Evolutionary conservation across 2,888 invertebrate species (phyloP).

Genomic region (Philonicus albiceps): DNA sequence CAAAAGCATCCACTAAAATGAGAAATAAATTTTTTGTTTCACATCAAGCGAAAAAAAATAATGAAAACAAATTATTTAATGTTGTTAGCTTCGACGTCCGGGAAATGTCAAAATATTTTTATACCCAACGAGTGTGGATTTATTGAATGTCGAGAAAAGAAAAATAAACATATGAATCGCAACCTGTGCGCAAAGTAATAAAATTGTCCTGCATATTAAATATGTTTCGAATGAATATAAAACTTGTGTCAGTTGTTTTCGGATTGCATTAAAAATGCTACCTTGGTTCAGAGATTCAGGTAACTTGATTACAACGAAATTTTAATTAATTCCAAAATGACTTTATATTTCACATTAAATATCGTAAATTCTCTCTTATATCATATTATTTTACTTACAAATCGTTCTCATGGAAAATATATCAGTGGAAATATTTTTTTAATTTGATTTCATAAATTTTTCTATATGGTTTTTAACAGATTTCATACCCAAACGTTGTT

Average conservation of each 20-base stretch:
- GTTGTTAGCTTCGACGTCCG: background rate
- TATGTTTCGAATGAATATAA: background rate
- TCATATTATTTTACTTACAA: background rate
- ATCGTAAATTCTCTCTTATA: background rate
- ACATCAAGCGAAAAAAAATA: background rate
- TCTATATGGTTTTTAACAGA: too few relatives aligned
- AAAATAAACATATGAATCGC: background rate
- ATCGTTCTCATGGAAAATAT: too few relatives aligned
- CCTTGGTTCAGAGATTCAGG: background rate
- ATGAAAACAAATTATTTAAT: background rate
- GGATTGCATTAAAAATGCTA: background rate
- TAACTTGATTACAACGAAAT: background rate
- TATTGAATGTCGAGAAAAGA: background rate
- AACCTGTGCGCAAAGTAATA: background rate
- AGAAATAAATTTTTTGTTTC: background rate
- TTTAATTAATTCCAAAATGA: background rate
- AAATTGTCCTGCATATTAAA: background rate
- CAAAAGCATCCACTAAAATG: background rate
- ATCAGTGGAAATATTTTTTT: too few relatives aligned
- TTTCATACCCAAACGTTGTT: too few relatives aligned
- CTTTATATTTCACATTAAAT: background rate
- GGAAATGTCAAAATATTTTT: background rate
- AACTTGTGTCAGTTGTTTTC: background rate
- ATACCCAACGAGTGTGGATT: background rate
- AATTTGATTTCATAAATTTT: too few relatives aligned